Evolutionary conservation across 64 coral and sea anemone species (phyloP).

Genomic region (Pocillopora damicornis): DNA sequence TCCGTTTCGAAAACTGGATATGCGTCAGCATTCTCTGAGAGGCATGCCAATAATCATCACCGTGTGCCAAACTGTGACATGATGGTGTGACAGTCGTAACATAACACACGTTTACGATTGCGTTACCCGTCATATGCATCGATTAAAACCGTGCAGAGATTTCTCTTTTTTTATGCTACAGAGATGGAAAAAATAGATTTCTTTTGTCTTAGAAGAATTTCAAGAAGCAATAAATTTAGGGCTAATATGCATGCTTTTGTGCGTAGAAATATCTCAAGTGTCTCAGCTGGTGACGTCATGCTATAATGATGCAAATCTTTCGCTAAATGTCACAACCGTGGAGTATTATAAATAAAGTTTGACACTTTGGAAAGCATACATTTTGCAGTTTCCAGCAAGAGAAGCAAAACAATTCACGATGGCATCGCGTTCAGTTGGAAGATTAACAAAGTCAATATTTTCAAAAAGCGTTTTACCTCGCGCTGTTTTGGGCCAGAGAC

Average conservation of each 20-base stretch:
- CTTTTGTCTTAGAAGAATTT: background rate
- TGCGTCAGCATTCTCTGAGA: background rate
- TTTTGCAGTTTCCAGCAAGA: background rate
- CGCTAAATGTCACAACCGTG: background rate
- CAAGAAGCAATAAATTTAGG: background rate
- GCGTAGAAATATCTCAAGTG: no score
- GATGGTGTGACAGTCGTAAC: background rate
- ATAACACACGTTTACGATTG: background rate
- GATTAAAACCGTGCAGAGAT: background rate
- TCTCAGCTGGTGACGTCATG: background rate
- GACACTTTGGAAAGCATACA: background rate
- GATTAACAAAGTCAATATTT: constrained; percentile 9
- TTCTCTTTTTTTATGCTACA: background rate
- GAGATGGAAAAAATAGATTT: background rate
- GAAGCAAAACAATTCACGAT: background rate
- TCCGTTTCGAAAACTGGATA: background rate
- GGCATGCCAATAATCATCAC: background rate
- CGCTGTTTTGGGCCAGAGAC: background rate
- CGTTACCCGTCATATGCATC: background rate
- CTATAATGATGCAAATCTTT: background rate
- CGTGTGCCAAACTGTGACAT: background rate
- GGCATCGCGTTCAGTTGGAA: constrained; percentile 21
- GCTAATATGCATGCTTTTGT: no score
- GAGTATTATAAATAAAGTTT: background rate
- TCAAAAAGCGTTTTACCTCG: background rate